A percentile compares a stretch with the other conserved stretches of the same genome.
These are phyloP conservation scores for Polietes domitor DNA, from an alignment of 2,888 invertebrate genomes.

Conservation along the genomic window DNA sequence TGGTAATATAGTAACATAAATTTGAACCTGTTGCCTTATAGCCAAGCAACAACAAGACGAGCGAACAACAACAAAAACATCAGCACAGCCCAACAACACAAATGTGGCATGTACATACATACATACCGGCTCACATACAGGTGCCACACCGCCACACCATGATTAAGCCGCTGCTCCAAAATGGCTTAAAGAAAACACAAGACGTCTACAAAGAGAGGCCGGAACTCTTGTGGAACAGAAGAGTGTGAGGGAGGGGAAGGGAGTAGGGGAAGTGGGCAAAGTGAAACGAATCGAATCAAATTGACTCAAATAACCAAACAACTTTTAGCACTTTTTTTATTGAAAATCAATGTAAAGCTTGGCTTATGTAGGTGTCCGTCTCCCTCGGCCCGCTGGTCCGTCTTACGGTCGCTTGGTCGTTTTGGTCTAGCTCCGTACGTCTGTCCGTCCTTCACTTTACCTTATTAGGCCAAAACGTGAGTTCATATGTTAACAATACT, in stretches of 20 bases:
- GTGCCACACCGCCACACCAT: constrained; percentile 62
- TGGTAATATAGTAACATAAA: constrained; percentile 33
- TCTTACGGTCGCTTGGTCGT: neutral
- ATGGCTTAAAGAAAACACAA: constrained; percentile 9
- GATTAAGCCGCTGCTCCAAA: constrained; percentile 39
- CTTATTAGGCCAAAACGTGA: constrained; percentile 69
- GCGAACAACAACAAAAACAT: constrained; percentile 1
- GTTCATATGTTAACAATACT: constrained; percentile 68
- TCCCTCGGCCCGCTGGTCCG: neutral
- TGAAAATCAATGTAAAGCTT: constrained; percentile 22
- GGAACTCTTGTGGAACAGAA: constrained; percentile 20
- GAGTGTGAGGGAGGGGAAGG: constrained; percentile 8
- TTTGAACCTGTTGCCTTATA: constrained; percentile 52
- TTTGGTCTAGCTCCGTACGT: neutral
- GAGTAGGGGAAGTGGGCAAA: neutral
- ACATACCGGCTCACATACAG: constrained; percentile 43
- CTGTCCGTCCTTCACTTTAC: constrained; percentile 53
- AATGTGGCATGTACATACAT: constrained; percentile 11
- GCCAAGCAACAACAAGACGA: neutral
- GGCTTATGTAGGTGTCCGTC: constrained; percentile 4
- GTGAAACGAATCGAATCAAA: constrained; percentile 15
- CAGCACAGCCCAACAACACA: neutral
- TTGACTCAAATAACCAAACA: constrained; percentile 29
- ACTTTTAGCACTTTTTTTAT: constrained; percentile 32
- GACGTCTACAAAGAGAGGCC: neutral